Base-by-base conservation (phyloP, 2,113 vertebrate species). In the Vireo altiloquus region DNA sequence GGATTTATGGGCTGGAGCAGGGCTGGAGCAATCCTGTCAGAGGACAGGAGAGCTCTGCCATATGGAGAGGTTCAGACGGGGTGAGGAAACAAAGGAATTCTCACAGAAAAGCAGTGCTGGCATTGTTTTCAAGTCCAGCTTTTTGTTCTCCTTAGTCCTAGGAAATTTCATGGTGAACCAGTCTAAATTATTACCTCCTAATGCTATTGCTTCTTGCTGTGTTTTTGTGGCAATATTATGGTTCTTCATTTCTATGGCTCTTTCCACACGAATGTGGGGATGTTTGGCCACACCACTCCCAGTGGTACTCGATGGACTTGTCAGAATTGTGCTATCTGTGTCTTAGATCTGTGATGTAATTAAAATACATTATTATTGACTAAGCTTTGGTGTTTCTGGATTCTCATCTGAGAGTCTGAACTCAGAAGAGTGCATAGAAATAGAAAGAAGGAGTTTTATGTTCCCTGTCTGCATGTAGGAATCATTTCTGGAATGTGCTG, bases 61-160 rank as follows among this genome's bases (percentile, higher is more conserved):
- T 56, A 24, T 42, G 40, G 21, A 64, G 15, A 33, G 8, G 54
- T 71, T 95, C 74, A 57, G 74, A 53, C 0, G 1, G 82, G 74
- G 78, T 85, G 71, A 95, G 56, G 56, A 89, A 69, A 92, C 70
- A 76, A 87, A 96, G 59, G 42, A 50, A 85, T 77, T 31, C 63
- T 50, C 88, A 24, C 37, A 79, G 70, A 82, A 90, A 39, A 77
- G 59, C 78, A 80, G 35, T 0, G 0, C 74, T 87, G 84, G n/a
- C 66, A 77, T 84, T 59, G 70, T 65, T 80, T 92, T 47, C 77
- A 85, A 54, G 47, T 54, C 37, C 40, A 94, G 70, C 63, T 80
- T 88, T 94, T 87, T 93, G 50, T 82, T 91, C 56, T 71, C 33
- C 52, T 50, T 80, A 72, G 63, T 85, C 39, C 71, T 57, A 74